Evolutionary conservation across 1,140 invertebrate species (phyloP), one percentile per base, ranked within the genome.

Genomic region (Zaprionus taronus): DNA sequence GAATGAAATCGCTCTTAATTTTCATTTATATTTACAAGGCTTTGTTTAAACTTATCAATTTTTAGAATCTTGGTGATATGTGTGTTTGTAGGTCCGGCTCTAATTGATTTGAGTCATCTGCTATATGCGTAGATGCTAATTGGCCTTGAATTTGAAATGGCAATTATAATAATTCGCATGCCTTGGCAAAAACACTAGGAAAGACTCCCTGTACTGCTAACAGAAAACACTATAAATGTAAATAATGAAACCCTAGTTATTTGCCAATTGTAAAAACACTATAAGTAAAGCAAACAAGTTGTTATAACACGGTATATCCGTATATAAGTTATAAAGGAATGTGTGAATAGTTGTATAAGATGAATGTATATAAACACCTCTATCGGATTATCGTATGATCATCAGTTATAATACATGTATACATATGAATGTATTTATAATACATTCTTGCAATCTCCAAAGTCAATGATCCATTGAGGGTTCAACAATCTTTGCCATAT

Each of bases 61-160:
- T 69, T 31, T 51, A 20, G 12, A 31, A 56, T 26, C 53, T 11
- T 7, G 2, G 0, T 2, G 4, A 51, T 22, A 51, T 22, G 7
- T 14, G 12, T 22, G 47, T 51, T 31, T 44, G 41, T 47, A 17
- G 41, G 41, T 53, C 28, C 4, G 22, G 49, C n/a, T 69, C 72
- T 62, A 69, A 69, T 69, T 74, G 51, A 62, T 11, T 47, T 36
- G 5, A 64, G 34, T 58, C 55, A 53, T 49, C 26, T 63, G 55
- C 51, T 34, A 41, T 14, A 41, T 72, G 34, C 22, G 44, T 62
- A 72, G 56, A 49, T 80, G 80, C 55, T 83, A 89, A 87, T 87
- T 87, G 65, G 36, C 77, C 72, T 77, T 80, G 77, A 72, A 67
- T 74, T 83, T 41, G 24, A 31, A 36, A 38, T 9, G 20, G 51